Conservation (phyloP, 2,113 vertebrate genomes). For the Carollia perspicillata region DNA sequence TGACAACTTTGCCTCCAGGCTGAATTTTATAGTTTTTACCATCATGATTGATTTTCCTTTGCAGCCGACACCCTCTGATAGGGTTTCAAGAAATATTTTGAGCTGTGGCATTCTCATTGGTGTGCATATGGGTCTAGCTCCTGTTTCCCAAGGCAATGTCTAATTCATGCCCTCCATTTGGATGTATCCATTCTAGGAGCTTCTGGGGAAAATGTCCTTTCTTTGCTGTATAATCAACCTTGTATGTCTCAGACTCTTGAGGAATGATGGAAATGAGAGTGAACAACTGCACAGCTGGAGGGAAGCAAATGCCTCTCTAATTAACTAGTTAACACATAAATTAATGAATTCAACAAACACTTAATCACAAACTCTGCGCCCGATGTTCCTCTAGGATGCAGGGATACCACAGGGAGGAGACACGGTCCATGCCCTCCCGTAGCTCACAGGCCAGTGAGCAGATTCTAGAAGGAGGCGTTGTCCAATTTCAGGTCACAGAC, state of each 20-base stretch:
- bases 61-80: background rate
- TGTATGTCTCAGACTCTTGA: background rate
- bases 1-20: conserved; percentile 43
- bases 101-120: background rate
- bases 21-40: conserved; percentile 39
- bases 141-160: background rate
- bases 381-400: background rate
- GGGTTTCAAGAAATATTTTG: background rate
- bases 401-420: background rate
- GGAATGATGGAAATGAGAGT: background rate
- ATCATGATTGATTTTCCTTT: background rate
- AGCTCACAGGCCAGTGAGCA: background rate
- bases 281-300: background rate
- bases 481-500: background rate
- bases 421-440: rapidly evolving
- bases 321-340: background rate
- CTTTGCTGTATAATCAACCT: background rate
- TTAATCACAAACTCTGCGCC: background rate
- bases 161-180: background rate
- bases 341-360: background rate
- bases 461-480: background rate
- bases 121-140: background rate
- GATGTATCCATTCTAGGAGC: background rate
- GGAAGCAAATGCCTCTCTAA: background rate
- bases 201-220: background rate